Conservation (phyloP, 1,140 invertebrate species). For the Zelostemma sp. region DNA sequence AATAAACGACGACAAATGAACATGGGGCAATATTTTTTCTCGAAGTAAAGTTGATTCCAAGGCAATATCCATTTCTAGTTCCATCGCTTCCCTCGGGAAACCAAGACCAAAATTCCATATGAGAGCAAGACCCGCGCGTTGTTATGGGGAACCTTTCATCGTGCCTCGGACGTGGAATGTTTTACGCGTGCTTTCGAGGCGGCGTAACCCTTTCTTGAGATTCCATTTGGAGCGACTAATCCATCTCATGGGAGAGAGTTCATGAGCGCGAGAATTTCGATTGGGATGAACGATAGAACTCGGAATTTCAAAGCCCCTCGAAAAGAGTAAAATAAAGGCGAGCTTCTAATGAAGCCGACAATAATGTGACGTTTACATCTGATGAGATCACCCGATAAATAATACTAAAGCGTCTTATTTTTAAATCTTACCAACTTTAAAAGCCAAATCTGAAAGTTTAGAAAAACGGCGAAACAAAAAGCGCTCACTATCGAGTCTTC, state of each 20-base stretch:
- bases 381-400: neutral
- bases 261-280: constrained; percentile 10
- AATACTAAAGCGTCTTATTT: too few species aligned
- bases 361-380: constrained; percentile 4
- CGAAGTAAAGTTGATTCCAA: too few species aligned
- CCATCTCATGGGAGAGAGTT: constrained; percentile 14
- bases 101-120: constrained; percentile 1
- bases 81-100: too few species aligned
- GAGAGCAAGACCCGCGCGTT: constrained; percentile 21
- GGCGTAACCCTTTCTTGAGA: constrained; percentile 41
- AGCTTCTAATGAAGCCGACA: neutral
- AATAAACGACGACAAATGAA: too few species aligned
- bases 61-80: too few species aligned
- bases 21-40: too few species aligned
- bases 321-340: neutral
- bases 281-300: constrained; percentile 13
- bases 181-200: constrained; percentile 3
- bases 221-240: constrained; percentile 11
- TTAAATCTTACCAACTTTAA: too few species aligned
- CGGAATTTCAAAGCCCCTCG: constrained; percentile 4
- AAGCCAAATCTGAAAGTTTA: too few species aligned
- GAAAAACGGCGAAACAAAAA: too few species aligned
- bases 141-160: constrained; percentile 44
- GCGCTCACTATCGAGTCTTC: too few species aligned
- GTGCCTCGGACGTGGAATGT: constrained; percentile 13